phyloP scores from a whole-genome alignment of 1,140 invertebrate species.

The Pectinophora gossypiella region DNA sequence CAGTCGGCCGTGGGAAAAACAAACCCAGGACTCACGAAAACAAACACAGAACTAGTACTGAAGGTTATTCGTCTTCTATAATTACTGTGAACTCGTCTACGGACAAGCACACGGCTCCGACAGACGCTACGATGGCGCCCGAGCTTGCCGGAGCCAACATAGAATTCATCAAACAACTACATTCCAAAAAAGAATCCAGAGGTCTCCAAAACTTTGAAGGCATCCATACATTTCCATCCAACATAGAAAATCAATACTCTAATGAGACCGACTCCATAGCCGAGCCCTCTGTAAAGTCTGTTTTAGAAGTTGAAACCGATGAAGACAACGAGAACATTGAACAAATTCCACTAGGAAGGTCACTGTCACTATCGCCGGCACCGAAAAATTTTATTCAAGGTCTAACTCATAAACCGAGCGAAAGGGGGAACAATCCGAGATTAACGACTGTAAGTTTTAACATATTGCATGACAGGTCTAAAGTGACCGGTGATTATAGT shows the following conservation, averaged over 20 bases:
- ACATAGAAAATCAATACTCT: conserved; percentile 12
- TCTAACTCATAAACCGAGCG: conserved; percentile 29
- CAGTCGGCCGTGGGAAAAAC: conserved; percentile 49
- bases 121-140: conserved; percentile 33
- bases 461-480: conserved; percentile 51
- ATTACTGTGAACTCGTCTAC: background rate
- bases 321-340: conserved; percentile 26
- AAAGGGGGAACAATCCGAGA: conserved; percentile 33
- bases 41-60: conserved; percentile 7
- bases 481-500: conserved; percentile 73
- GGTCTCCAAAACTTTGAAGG: conserved; percentile 34
- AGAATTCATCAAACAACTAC: conserved; percentile 61
- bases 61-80: background rate
- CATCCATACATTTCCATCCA: conserved; percentile 34
- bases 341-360: conserved; percentile 39
- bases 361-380: conserved; percentile 40
- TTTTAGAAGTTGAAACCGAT: conserved; percentile 22
- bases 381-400: conserved; percentile 45
- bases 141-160: conserved; percentile 55
- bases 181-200: conserved; percentile 53
- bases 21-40: conserved; percentile 17
- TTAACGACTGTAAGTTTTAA: conserved; percentile 64
- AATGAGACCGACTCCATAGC: conserved; percentile 39
- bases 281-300: conserved; percentile 39
- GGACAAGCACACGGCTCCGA: conserved; percentile 9